These are phyloP conservation scores for Sardina pilchardus DNA, from an alignment of 2,113 vertebrate species.

Conservation along the genomic window DNA sequence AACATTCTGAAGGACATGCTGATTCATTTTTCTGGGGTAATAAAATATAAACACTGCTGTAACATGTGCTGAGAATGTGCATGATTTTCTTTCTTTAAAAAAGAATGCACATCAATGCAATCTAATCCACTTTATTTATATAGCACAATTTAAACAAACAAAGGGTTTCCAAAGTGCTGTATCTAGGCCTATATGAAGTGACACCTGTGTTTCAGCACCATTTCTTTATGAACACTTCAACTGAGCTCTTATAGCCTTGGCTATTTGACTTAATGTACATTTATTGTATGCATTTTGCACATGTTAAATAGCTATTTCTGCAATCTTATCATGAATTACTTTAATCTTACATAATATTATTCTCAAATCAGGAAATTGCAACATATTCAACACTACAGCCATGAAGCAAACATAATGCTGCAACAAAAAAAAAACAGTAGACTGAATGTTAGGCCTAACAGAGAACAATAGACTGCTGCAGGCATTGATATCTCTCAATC, in stretches of 20 bases:
- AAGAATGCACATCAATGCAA: too few species aligned
- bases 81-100: too few species aligned
- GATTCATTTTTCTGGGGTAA: neutral
- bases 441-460: too few species aligned
- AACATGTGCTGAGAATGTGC: too few species aligned
- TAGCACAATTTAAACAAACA: too few species aligned
- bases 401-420: too few species aligned
- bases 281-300: neutral
- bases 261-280: neutral
- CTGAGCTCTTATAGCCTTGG: too few species aligned
- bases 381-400: neutral
- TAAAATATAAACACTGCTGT: neutral
- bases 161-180: too few species aligned
- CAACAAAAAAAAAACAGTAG: neutral
- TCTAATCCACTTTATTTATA: too few species aligned
- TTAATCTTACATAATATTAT: neutral
- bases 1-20: neutral
- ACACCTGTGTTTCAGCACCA: neutral
- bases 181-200: too few species aligned
- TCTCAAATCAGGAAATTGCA: neutral
- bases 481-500: constrained; percentile 22
- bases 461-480: constrained; percentile 10
- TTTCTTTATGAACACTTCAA: too few species aligned
- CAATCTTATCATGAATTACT: neutral
- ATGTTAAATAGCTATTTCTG: neutral